These are phyloP conservation scores for Loripinus fragilis DNA, from an alignment of 2,888 invertebrate species.

Conservation along the genomic window DNA sequence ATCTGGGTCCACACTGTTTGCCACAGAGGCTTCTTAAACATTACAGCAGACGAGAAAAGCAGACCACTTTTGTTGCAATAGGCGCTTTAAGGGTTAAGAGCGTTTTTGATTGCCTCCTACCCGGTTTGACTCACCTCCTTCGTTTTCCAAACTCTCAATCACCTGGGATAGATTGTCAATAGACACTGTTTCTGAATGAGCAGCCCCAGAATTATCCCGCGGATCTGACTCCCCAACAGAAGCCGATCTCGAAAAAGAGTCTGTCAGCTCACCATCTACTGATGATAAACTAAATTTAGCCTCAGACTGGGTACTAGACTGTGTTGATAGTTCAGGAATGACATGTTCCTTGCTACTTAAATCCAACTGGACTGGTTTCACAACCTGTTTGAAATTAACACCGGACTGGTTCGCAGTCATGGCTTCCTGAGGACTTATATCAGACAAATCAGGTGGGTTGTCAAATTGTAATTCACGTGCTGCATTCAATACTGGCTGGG, in stretches of 20 bases:
- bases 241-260: background rate
- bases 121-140: slow-evolving; percentile 42
- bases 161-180: slow-evolving; percentile 51
- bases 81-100: no score
- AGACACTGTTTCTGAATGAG: slow-evolving; percentile 35
- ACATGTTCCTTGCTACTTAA: background rate
- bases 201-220: background rate
- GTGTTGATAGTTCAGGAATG: background rate
- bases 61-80: no score
- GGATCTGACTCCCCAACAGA: background rate
- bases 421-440: slow-evolving; percentile 2
- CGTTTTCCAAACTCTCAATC: slow-evolving; percentile 40
- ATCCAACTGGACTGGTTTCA: slow-evolving; percentile 6
- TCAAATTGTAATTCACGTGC: slow-evolving; percentile 65
- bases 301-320: background rate
- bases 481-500: slow-evolving; percentile 61
- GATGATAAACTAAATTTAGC: background rate
- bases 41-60: no score
- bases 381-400: background rate
- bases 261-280: slow-evolving; percentile 12
- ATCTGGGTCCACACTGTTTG: no score
- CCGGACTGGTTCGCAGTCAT: background rate
- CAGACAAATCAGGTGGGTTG: slow-evolving; percentile 24
- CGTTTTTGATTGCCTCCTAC: no score
- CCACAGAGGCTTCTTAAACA: no score